Percentiles rank a stretch among this genome's conserved stretches.
These are phyloP conservation scores for Nannoperca australis DNA, from an alignment of 2,797 vertebrate genomes.

Conservation along the genomic window DNA sequence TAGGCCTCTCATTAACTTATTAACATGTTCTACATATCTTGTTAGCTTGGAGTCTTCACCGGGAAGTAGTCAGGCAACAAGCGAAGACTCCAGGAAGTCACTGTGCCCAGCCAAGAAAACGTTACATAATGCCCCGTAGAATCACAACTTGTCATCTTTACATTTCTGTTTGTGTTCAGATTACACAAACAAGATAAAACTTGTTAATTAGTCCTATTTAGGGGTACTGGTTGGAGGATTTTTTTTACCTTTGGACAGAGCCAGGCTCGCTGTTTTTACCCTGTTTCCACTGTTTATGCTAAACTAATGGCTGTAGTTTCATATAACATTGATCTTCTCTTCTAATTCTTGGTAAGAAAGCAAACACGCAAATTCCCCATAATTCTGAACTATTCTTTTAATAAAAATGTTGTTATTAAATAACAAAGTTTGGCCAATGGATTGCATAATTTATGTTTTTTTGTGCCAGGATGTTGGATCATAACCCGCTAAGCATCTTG, in stretches of 20 bases:
- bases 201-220: too few species aligned
- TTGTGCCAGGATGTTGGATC: conserved; percentile 85
- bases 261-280: background rate
- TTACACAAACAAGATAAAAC: background rate
- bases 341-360: background rate
- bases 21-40: background rate
- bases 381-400: background rate
- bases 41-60: background rate
- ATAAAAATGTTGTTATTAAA: background rate
- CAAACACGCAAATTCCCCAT: background rate
- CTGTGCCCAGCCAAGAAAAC: background rate
- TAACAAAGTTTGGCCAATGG: background rate
- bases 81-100: background rate
- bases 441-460: conserved; percentile 6
- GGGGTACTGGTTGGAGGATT: background rate
- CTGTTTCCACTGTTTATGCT: background rate
- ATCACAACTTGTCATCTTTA: background rate
- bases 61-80: background rate
- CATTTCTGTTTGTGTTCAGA: background rate
- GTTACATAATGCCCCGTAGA: background rate
- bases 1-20: background rate
- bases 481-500: conserved; percentile 86
- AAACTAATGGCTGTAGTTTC: background rate
- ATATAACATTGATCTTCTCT: background rate
- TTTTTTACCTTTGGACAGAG: background rate